Base-by-base conservation (phyloP, 2,888 invertebrate species). In the Eucera pruinosa region DNA sequence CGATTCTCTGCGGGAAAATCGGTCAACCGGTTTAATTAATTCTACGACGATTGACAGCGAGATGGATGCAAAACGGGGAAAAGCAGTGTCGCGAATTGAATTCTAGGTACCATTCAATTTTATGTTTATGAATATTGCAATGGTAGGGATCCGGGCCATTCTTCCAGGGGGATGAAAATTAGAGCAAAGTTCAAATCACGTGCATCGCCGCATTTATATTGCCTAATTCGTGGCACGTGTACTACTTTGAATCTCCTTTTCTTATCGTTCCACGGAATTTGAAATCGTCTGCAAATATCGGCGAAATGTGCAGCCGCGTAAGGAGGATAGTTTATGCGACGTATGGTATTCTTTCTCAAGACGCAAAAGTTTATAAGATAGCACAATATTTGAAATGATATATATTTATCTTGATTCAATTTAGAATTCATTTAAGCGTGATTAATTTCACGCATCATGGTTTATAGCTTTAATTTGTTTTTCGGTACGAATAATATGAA, bases 111-210 rank as follows among this genome's bases (percentile, higher is more conserved):
- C 11, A 64, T 27, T 43, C 5, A 41, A 52, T 57, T 60, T 67
- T 58, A 41, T 36, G 62, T 79, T 64, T 60, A 76, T 73, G 60
- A 76, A 83, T 78, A 78, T 73, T 50, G 50, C 62, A 62, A 50
- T 23, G 55, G 33, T n/a, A 39, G 9, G 54, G 2, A 2, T 11
- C 6, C 47, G 39, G 20, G 30, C 7, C 15, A 52, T 58, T 33
- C 4, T 3, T 33, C 33, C 4, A 33, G 33, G 33, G 33, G 33
- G 73, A 69, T 75, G 65, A 65, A 57, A 41, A 39, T 70, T 78
- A 65, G 78, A 60, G 57, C 47, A 9, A 6, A 11, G 13, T 36
- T 71, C 13, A 7, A 33, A 36, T 57, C 47, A 54, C 27, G 48
- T 54, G 61, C 68, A 57, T 45, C n/a, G 33, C 30, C 25, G 75